Conservation (phyloP, 2,888 invertebrate species). For the Idaea dimidiata region DNA sequence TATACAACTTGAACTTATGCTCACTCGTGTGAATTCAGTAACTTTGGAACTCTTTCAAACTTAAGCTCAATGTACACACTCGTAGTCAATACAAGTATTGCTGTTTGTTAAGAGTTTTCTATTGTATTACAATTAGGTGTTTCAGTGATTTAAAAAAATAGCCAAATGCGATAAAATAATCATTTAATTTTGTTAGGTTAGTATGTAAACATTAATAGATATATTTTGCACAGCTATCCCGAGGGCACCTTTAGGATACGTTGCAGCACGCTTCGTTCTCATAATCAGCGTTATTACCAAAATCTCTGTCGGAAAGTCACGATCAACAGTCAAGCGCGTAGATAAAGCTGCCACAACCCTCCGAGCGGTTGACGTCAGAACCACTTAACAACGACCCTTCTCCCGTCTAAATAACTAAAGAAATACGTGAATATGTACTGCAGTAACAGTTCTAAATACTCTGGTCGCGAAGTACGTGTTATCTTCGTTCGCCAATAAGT, state of each 20-base stretch:
- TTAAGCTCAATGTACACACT: too few species aligned
- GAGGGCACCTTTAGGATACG: constrained; percentile 35
- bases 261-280: constrained; percentile 56
- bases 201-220: background rate
- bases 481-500: constrained; percentile 78
- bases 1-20: background rate
- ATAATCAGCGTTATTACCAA: constrained; percentile 76
- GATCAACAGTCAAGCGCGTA: constrained; percentile 70
- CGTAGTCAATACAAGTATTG: too few species aligned
- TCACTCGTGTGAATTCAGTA: background rate
- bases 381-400: constrained; percentile 47
- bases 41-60: background rate
- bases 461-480: constrained; percentile 68
- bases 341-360: constrained; percentile 74
- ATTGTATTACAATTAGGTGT: too few species aligned
- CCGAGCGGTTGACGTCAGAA: constrained; percentile 49
- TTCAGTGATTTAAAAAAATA: background rate
- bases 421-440: background rate
- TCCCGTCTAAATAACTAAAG: constrained; percentile 15
- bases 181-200: background rate
- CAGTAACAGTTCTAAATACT: constrained; percentile 38
- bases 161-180: background rate
- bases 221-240: constrained; percentile 18
- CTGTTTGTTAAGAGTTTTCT: too few species aligned
- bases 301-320: constrained; percentile 76